Percentiles rank a stretch among this genome's conserved stretches.
phyloP scores from a whole-genome alignment of 2,888 invertebrate species.

The Apeira syringaria region DNA sequence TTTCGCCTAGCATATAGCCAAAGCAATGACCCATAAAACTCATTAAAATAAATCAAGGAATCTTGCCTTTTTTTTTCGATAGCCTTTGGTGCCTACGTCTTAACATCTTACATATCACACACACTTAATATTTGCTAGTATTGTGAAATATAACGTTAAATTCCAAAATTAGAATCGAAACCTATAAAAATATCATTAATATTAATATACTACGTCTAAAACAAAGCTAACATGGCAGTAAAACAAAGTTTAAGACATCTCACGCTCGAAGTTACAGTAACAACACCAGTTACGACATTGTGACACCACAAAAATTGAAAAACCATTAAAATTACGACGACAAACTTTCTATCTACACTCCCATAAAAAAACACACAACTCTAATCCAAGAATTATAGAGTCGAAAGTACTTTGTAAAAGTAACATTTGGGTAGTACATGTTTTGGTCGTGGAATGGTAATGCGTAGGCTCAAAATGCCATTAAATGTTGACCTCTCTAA shows the following conservation, averaged over 20 bases:
- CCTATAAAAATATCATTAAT: conserved; percentile 3
- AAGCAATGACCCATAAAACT: too few relatives aligned
- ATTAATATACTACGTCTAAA: conserved; percentile 8
- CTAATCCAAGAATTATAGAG: neutral
- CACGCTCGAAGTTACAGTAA: conserved; percentile 6
- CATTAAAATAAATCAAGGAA: too few relatives aligned
- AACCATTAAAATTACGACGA: conserved; percentile 23
- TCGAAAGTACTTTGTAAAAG: conserved; percentile 1
- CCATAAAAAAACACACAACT: neutral
- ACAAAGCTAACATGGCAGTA: conserved; percentile 9
- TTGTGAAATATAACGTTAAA: neutral
- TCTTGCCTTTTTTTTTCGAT: too few relatives aligned
- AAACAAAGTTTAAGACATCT: conserved; percentile 10
- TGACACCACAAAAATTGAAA: conserved; percentile 30
- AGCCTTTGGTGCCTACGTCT: too few relatives aligned
- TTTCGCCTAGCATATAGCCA: too few relatives aligned
- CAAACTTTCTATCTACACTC: conserved; percentile 1
- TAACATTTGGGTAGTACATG: neutral
- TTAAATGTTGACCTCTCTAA: conserved; percentile 26
- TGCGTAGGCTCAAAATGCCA: conserved; percentile 22
- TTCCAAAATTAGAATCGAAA: neutral
- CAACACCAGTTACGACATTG: conserved; percentile 7
- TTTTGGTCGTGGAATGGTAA: conserved; percentile 6
- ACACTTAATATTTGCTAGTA: neutral
- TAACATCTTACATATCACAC: too few relatives aligned